Evolutionary conservation across 2,113 vertebrate species (phyloP).

Genomic region (Oenanthe oenanthe): DNA sequence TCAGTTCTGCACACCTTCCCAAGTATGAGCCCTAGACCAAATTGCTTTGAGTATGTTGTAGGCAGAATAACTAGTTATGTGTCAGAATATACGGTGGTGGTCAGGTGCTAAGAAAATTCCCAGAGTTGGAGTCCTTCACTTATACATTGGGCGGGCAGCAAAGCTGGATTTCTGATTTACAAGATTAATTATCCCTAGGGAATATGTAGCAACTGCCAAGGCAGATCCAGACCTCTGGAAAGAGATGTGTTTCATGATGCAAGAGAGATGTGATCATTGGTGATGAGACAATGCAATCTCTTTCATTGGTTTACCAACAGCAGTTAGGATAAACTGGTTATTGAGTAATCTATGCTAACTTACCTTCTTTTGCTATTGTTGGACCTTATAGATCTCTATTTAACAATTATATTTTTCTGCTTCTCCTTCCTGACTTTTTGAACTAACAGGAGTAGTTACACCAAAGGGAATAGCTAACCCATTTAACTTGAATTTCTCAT

Average conservation of each 20-base stretch:
- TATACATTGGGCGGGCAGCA: not conserved
- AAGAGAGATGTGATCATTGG: not conserved
- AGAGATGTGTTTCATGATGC: not conserved
- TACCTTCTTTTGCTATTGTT: not conserved
- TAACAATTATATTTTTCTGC: not conserved
- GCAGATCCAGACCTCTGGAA: not conserved
- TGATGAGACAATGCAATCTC: not conserved
- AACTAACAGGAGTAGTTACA: not conserved
- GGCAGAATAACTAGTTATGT: not conserved
- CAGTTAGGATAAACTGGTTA: not conserved
- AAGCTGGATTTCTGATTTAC: not conserved
- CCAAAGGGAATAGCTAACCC: slow-evolving; percentile 37
- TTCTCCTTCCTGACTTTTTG: not conserved
- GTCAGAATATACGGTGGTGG: not conserved
- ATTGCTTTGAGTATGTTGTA: not conserved
- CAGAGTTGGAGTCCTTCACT: not conserved
- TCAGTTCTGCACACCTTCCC: not conserved
- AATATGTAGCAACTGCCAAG: not conserved
- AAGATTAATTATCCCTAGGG: not conserved
- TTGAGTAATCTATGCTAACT: not conserved
- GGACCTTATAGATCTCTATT: not conserved
- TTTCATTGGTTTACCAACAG: not conserved
- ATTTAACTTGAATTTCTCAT: slow-evolving; percentile 21
- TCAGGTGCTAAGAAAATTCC: not conserved
- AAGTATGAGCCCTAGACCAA: too few species aligned